phyloP scores from a whole-genome alignment of 2,888 invertebrate species.

The Catocala nupta region DNA sequence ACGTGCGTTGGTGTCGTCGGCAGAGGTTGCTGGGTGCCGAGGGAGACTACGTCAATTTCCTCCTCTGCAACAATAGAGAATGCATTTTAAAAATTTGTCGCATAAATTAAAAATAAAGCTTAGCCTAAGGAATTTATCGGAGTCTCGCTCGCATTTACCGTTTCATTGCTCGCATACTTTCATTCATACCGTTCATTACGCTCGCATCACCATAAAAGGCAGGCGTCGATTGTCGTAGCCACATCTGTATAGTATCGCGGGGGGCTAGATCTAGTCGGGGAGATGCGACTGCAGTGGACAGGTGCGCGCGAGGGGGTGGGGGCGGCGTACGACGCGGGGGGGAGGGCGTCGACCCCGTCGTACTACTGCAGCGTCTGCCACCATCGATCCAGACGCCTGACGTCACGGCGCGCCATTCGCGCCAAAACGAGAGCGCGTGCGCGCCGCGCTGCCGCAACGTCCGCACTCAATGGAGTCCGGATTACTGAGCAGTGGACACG shows the following conservation, averaged over 20 bases:
- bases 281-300: conserved; percentile 85
- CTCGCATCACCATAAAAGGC: conserved; percentile 78
- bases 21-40: conserved; percentile 81
- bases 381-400: conserved; percentile 87
- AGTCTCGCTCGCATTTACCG: conserved; percentile 58
- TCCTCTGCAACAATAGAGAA: conserved; percentile 90
- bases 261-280: conserved; percentile 74
- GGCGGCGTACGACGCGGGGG: conserved; percentile 64
- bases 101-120: conserved; percentile 29
- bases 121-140: conserved; percentile 23
- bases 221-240: conserved; percentile 72
- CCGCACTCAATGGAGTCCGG: conserved; percentile 83
- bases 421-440: conserved; percentile 86
- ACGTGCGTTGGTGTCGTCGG: conserved; percentile 64
- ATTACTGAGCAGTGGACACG: conserved; percentile 80
- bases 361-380: conserved; percentile 88
- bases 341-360: conserved; percentile 84
- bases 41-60: conserved; percentile 94
- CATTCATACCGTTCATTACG: conserved; percentile 77
- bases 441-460: conserved; percentile 82
- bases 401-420: conserved; percentile 86
- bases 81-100: conserved; percentile 44
- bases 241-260: conserved; percentile 63
- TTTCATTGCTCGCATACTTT: conserved; percentile 67
- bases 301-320: conserved; percentile 73